A percentile compares a stretch with the other conserved stretches of the same genome.
Conservation (phyloP, 2,888 invertebrate genomes). For the Sesamia inferens region DNA sequence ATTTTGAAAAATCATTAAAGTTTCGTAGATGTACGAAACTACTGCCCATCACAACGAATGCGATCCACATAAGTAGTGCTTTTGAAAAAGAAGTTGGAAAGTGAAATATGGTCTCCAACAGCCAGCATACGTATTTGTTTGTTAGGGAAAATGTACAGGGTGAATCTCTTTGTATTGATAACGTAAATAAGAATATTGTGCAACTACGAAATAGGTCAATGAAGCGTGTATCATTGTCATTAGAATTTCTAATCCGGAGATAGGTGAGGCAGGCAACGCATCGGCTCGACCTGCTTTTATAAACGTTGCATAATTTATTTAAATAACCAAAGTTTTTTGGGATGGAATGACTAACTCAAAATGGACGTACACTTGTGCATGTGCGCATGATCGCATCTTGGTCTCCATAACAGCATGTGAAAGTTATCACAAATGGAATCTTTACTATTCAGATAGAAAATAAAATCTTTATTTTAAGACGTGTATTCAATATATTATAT, state of each 20-base stretch:
- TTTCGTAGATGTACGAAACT: too few relatives aligned
- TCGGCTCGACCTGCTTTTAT: not conserved
- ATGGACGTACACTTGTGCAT: not conserved
- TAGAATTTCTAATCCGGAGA: constrained; percentile 38
- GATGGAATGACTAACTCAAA: not conserved
- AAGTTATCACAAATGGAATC: not conserved
- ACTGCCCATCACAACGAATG: not conserved
- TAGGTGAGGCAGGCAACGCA: constrained; percentile 18
- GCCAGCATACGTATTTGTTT: not conserved
- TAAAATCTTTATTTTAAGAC: not conserved
- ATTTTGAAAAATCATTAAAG: not conserved
- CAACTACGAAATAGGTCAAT: constrained; percentile 34
- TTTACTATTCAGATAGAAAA: not conserved
- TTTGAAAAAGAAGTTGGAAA: not conserved
- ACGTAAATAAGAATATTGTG: constrained; percentile 17
- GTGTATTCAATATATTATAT: too few relatives aligned
- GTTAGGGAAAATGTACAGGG: not conserved
- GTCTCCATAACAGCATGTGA: not conserved
- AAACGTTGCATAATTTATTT: constrained; percentile 18
- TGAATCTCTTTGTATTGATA: not conserved
- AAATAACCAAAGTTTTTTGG: not conserved
- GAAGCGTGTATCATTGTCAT: constrained; percentile 12
- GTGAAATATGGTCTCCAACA: not conserved
- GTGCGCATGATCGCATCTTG: not conserved
- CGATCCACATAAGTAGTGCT: not conserved